phyloP scores from a whole-genome alignment of 2,888 invertebrate genomes.

The Abrostola tripartita region DNA sequence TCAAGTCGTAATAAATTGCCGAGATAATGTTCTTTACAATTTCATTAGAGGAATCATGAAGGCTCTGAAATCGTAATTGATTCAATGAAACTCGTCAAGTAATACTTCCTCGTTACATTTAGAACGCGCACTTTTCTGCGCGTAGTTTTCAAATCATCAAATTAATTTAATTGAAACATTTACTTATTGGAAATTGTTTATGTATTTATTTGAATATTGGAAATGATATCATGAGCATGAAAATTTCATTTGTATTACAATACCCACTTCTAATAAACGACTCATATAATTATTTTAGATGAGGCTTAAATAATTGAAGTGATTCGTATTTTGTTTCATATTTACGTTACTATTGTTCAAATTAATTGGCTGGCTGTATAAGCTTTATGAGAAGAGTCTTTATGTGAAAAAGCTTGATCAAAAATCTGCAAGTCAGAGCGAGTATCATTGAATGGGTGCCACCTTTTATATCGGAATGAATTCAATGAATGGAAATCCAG shows the following conservation, averaged over 20 bases:
- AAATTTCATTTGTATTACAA: background rate
- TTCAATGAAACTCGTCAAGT: slow-evolving; percentile 50
- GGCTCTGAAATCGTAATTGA: slow-evolving; percentile 47
- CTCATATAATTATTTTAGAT: background rate
- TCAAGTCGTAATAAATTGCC: slow-evolving; percentile 73
- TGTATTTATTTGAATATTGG: background rate
- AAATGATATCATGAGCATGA: background rate
- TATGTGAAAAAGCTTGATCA: slow-evolving; percentile 29
- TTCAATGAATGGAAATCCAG: slow-evolving; percentile 50
- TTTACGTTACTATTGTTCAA: slow-evolving; percentile 22
- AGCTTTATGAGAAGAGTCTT: slow-evolving; percentile 26
- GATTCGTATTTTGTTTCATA: slow-evolving; percentile 16
- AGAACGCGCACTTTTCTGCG: slow-evolving; percentile 4
- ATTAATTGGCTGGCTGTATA: slow-evolving; percentile 38
- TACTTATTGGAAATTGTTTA: background rate
- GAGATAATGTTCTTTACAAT: slow-evolving; percentile 70
- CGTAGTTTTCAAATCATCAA: background rate
- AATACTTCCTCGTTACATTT: slow-evolving; percentile 26
- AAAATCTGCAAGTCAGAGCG: slow-evolving; percentile 49
- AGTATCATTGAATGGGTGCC: slow-evolving; percentile 62
- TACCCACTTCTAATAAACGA: background rate
- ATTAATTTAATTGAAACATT: background rate
- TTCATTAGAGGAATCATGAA: slow-evolving; percentile 63
- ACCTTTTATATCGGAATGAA: slow-evolving; percentile 44
- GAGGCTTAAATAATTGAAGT: background rate